A percentile compares a stretch with the other conserved stretches of the same genome.
These are phyloP conservation scores for Catostylus mosaicus DNA, from an alignment of 30 jellyfish, hydroid and myxozoan species.

Conservation along the genomic window DNA sequence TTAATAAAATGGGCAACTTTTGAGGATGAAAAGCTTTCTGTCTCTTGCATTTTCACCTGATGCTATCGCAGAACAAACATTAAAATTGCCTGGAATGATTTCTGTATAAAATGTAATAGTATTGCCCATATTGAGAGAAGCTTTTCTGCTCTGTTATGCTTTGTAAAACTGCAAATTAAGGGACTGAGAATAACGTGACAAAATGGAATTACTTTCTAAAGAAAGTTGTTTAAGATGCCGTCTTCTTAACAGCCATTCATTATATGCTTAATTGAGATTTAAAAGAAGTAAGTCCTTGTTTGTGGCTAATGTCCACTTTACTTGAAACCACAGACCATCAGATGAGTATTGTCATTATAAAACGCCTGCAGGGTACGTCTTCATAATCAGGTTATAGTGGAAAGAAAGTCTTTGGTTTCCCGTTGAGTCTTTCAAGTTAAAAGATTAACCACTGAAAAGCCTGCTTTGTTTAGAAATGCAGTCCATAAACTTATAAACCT, in stretches of 20 bases:
- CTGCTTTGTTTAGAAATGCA: neutral
- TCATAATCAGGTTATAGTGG: constrained; percentile 1
- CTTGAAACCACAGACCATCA: neutral
- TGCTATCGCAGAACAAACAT: too few species aligned
- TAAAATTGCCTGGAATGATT: too few species aligned
- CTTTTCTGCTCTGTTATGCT: too few species aligned
- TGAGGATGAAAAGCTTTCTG: too few species aligned
- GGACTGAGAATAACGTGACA: too few species aligned
- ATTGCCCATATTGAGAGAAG: too few species aligned
- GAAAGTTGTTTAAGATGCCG: neutral
- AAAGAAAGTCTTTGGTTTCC: neutral
- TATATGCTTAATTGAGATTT: neutral
- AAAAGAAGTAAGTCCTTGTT: neutral
- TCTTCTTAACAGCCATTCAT: neutral
- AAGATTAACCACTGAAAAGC: neutral
- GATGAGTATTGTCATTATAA: neutral
- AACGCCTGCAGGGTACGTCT: neutral
- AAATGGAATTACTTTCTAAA: too few species aligned
- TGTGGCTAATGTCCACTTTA: neutral
- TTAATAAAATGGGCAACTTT: too few species aligned
- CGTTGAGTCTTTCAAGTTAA: neutral
- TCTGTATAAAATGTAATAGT: too few species aligned
- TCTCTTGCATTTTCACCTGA: too few species aligned
- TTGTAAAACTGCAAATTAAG: too few species aligned
- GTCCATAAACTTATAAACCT: neutral